Evolutionary conservation across 2,888 invertebrate genomes (phyloP), one percentile per base, ranked within the genome.

Genomic region (Acanthopleura granulata): DNA sequence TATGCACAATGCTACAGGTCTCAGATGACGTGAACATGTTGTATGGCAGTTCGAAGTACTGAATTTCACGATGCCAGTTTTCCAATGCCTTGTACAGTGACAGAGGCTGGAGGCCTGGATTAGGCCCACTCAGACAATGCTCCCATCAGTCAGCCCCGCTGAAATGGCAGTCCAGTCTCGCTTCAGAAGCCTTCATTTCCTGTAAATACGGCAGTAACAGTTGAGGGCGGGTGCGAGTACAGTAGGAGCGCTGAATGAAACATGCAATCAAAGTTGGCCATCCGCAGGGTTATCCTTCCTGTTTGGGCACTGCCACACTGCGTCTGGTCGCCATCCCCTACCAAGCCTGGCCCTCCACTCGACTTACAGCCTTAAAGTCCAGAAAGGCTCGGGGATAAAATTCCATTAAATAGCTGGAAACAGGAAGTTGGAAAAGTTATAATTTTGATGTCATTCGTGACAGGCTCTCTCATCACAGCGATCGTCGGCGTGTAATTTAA

Each of bases 351-450:
- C 9, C 40, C 40, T 40, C 4, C 9, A 40, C 9, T 3, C 40
- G 40, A 4, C 57, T 22, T 57, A 18, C 57, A 22, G 22, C 57
- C 57, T 22, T 57, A 18, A 3, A 22, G 22, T 12, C 18, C n/a
- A 57, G 22, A 57, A 57, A 66, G 29, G 66, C 66, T 25, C 66
- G 12, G 29, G 66, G 66, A 6, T 27, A 25, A 66, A 66, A 66
- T 66, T 66, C 66, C 66, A 66, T 66, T 66, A 66, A 66, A 66
- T 66, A 66, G 66, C 66, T 66, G 66, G 66, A 25, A 66, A 66
- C 66, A 66, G 66, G 66, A 66, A 66, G 66, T 66, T 27, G 66
- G 66, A 18, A 27, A 27, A 66, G 66, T 66, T 66, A 66, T 66
- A 66, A 66, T 66, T 66, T 66, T 66, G 22, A 66, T 66, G 66